phyloP scores from a whole-genome alignment of 2,888 invertebrate genomes.

The Hofmannophila pseudospretella region DNA sequence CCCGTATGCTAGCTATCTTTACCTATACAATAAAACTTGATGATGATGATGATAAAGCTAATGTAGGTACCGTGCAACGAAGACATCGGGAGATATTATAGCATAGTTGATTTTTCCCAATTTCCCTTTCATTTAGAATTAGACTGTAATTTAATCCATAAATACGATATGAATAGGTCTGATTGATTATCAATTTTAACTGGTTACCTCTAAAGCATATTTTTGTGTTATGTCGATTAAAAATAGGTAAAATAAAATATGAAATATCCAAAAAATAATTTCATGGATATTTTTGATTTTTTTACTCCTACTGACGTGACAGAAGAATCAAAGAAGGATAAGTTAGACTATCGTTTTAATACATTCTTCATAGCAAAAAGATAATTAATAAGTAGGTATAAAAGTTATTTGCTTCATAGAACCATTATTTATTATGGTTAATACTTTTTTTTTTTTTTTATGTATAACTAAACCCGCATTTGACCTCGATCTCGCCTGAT shows the following conservation, averaged over 20 bases:
- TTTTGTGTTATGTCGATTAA: too few relatives aligned
- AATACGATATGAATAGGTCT: neutral
- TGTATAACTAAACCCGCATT: too few relatives aligned
- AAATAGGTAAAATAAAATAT: neutral
- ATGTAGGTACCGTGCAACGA: conserved; percentile 47
- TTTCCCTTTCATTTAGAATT: neutral
- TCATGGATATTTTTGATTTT: neutral
- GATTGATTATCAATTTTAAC: neutral
- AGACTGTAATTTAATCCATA: conserved; percentile 31
- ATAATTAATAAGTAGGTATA: too few relatives aligned
- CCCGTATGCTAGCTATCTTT: too few relatives aligned
- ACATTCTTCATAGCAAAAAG: too few relatives aligned
- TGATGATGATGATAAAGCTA: too few relatives aligned
- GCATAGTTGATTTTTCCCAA: conserved; percentile 48
- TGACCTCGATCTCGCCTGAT: too few relatives aligned
- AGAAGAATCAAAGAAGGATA: neutral
- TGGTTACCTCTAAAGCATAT: conserved; percentile 24
- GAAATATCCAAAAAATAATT: neutral
- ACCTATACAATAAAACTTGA: too few relatives aligned
- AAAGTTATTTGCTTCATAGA: too few relatives aligned
- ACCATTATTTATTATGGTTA: too few relatives aligned
- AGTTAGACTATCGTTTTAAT: too few relatives aligned
- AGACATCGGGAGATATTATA: conserved; percentile 45
- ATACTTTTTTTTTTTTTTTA: too few relatives aligned
- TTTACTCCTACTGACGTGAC: neutral